Conservation (phyloP, 1,140 invertebrate species). For the Cydia fagiglandana region DNA sequence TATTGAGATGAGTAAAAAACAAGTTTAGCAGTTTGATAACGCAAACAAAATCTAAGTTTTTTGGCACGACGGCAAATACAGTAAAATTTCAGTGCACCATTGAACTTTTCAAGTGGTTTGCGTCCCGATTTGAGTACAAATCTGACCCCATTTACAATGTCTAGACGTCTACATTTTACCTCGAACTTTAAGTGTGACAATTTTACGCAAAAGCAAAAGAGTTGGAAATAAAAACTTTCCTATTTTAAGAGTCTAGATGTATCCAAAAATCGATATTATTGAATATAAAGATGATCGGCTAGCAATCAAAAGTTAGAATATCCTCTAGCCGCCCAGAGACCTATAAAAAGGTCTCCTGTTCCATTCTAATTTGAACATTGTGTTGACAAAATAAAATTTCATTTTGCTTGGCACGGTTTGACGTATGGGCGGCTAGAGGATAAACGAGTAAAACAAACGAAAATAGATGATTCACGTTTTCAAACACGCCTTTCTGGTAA, state of each 20-base stretch:
- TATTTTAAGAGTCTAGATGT: background rate
- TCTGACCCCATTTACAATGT: background rate
- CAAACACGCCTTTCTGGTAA: too few species aligned
- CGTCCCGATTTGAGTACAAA: background rate
- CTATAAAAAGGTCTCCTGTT: too few species aligned
- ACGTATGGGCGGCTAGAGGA: too few species aligned
- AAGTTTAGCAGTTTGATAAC: background rate
- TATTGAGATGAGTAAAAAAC: background rate
- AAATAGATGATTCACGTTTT: too few species aligned
- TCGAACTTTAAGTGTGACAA: background rate
- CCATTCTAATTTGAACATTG: too few species aligned
- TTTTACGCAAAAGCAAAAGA: background rate
- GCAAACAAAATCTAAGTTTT: constrained; percentile 4
- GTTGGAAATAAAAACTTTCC: background rate
- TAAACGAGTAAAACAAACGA: too few species aligned
- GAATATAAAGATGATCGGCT: too few species aligned
- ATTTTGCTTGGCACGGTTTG: too few species aligned
- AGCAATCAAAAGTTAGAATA: too few species aligned
- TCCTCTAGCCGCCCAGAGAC: too few species aligned
- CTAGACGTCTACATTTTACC: background rate
- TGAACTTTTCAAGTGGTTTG: background rate
- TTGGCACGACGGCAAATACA: constrained; percentile 1
- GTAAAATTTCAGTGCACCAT: constrained; percentile 8
- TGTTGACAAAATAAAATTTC: too few species aligned
- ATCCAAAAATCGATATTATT: background rate